Conservation (phyloP, 1,140 invertebrate species). For the Pararge aegeria region DNA sequence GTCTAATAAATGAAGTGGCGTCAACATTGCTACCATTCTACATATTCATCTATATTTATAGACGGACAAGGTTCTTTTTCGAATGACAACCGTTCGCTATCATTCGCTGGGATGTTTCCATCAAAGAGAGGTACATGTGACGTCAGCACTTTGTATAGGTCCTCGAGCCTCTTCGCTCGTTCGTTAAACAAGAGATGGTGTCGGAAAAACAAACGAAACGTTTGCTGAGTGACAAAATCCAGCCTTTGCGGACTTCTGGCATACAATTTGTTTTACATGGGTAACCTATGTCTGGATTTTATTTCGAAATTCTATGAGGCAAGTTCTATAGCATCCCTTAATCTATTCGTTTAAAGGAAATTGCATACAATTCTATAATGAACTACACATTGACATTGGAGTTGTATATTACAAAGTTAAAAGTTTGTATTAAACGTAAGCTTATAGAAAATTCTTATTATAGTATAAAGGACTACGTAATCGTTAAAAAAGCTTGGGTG, state of each 20-base stretch:
- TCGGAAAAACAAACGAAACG: conserved; percentile 1
- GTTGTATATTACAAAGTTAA: no score
- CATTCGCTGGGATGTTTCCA: conserved; percentile 8
- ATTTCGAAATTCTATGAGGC: no score
- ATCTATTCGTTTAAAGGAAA: no score
- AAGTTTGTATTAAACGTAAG: no score
- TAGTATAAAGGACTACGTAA: no score
- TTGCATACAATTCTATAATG: no score
- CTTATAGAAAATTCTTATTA: no score
- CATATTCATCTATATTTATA: neutral
- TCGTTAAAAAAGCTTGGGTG: no score
- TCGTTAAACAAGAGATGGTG: conserved; percentile 19
- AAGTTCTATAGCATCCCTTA: no score
- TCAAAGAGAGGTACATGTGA: conserved; percentile 19
- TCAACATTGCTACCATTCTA: neutral
- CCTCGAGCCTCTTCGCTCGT: conserved; percentile 12
- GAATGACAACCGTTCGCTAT: neutral
- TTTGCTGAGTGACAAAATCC: neutral
- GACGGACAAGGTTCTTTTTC: neutral
- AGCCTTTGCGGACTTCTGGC: neutral
- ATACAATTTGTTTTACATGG: neutral
- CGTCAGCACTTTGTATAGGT: conserved; percentile 27
- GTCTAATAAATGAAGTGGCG: conserved; percentile 4
- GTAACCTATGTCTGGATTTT: neutral
- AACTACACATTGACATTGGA: no score